Conservation (phyloP, 2,113 vertebrate species). For the Hipposideros armiger region DNA sequence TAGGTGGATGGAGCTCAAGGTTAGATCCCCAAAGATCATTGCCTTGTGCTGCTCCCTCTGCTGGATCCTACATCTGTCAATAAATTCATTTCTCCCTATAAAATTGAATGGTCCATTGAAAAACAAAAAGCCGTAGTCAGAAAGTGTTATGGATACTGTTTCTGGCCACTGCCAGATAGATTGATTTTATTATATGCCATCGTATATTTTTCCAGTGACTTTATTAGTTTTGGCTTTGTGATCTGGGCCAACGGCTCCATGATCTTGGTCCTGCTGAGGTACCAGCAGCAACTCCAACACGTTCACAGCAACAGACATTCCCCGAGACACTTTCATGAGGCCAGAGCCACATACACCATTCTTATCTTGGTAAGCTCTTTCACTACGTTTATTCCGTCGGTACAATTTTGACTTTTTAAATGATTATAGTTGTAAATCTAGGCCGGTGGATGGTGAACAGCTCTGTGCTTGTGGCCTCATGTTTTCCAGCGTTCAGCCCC, state of each 20-base stretch:
- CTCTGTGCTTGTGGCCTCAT: no score
- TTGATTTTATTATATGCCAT: background rate
- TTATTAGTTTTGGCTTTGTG: background rate
- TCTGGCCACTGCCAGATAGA: background rate
- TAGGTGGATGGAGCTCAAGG: background rate
- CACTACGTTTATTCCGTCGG: no score
- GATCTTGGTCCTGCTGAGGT: background rate
- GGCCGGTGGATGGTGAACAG: no score
- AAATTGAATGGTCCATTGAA: background rate
- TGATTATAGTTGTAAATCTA: no score
- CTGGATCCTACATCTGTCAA: background rate
- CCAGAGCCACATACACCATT: background rate
- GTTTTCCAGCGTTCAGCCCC: no score
- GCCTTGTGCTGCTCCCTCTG: background rate
- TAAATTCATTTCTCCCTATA: background rate
- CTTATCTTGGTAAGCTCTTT: background rate
- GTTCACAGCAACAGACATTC: background rate
- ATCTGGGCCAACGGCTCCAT: background rate
- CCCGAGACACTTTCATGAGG: background rate
- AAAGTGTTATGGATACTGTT: background rate
- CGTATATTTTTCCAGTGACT: background rate
- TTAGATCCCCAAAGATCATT: background rate
- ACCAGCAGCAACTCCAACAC: background rate
- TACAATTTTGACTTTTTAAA: no score
- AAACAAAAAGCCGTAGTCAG: background rate